phyloP scores from a whole-genome alignment of 1,140 invertebrate genomes.

The Dermatophagoides farinae region DNA sequence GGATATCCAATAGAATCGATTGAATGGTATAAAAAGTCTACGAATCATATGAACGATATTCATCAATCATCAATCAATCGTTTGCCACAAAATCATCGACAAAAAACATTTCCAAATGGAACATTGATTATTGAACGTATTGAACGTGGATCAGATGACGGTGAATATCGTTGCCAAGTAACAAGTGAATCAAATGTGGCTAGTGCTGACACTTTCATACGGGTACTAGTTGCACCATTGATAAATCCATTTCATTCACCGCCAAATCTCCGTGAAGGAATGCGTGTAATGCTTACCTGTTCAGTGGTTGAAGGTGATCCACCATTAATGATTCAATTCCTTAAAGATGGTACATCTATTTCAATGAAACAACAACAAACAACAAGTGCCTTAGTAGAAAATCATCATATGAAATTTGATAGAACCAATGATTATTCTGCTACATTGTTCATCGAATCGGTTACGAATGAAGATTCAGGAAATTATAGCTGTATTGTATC shows the following conservation, averaged over 20 bases:
- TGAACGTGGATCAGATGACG: conserved; percentile 40
- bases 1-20: conserved; percentile 74
- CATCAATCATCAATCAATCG: background rate
- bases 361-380: background rate
- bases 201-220: conserved; percentile 62
- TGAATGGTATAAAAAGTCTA: conserved; percentile 36
- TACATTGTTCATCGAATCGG: conserved; percentile 22
- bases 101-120: conserved; percentile 77
- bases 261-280: conserved; percentile 45
- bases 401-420: conserved; percentile 15
- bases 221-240: conserved; percentile 57
- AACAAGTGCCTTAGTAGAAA: background rate
- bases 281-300: conserved; percentile 60
- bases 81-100: conserved; percentile 77
- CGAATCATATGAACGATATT: no score
- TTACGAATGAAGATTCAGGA: conserved; percentile 25
- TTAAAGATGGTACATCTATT: conserved; percentile 47
- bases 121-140: conserved; percentile 85
- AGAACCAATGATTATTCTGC: conserved; percentile 24
- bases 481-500: conserved; percentile 23
- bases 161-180: conserved; percentile 18
- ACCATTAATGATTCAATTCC: conserved; percentile 50
- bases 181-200: conserved; percentile 63
- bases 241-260: conserved; percentile 38
- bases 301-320: conserved; percentile 57